These are phyloP conservation scores for Plestiodon gilberti DNA, from an alignment of 2,113 vertebrate genomes.

Conservation along the genomic window DNA sequence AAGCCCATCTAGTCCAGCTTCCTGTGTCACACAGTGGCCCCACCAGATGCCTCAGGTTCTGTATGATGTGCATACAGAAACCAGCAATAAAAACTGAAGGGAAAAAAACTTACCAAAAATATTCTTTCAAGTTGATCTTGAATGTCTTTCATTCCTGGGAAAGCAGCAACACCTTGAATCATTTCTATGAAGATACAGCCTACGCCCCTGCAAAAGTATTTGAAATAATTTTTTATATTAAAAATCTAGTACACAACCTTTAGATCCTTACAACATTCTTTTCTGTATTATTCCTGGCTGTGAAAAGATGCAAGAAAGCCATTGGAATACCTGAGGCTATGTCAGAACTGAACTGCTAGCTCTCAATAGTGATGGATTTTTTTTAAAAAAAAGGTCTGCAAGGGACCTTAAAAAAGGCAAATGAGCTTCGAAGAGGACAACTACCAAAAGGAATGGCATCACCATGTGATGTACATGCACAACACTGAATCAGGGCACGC, in stretches of 20 bases:
- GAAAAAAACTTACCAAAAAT: conserved; percentile 90
- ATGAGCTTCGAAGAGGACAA: neutral
- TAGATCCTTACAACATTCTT: neutral
- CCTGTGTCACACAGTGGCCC: too few species aligned
- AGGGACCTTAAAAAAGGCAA: neutral
- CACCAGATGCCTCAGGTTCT: too few species aligned
- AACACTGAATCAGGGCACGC: neutral
- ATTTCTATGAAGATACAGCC: conserved; percentile 98
- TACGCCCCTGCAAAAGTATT: conserved; percentile 85
- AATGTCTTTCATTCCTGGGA: conserved; percentile 98
- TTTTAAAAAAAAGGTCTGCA: neutral
- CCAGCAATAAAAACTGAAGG: neutral
- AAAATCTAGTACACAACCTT: neutral
- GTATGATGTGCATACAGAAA: neutral
- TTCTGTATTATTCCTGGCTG: neutral
- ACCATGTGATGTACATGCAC: neutral
- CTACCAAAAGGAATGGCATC: neutral
- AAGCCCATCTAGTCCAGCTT: too few species aligned
- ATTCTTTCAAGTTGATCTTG: conserved; percentile 98
- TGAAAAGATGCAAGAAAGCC: neutral
- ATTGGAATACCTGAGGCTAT: neutral
- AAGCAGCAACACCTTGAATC: conserved; percentile 97
- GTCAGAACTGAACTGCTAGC: neutral
- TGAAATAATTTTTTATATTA: conserved; percentile 4
- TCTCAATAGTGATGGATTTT: neutral